A percentile compares a stretch with the other conserved stretches of the same genome.
Evolutionary conservation across 2,797 vertebrate genomes (phyloP).

Genomic region (Schizothorax lantsangensis): DNA sequence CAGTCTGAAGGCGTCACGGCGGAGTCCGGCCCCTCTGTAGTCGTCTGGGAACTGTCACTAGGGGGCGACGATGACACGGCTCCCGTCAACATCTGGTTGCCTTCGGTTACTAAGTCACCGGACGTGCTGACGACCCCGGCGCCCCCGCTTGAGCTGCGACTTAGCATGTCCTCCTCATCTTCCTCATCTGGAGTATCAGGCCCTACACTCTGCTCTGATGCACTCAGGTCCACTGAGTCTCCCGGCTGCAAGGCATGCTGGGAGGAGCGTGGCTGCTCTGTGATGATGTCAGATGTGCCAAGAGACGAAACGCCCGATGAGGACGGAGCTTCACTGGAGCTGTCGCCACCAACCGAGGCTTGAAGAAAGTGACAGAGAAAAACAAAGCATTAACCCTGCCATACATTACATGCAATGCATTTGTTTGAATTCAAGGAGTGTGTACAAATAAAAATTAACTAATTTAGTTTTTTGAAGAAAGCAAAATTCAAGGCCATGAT

Average conservation of each 20-base stretch:
- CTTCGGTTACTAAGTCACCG: constrained; percentile 73
- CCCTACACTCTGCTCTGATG: constrained; percentile 78
- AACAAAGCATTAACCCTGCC: neutral
- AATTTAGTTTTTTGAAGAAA: neutral
- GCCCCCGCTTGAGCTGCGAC: constrained; percentile 85
- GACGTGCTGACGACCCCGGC: constrained; percentile 80
- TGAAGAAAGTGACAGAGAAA: constrained; percentile 57
- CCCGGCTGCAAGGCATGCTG: constrained; percentile 91
- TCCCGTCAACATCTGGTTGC: constrained; percentile 83
- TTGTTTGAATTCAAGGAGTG: neutral
- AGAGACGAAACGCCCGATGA: constrained; percentile 80
- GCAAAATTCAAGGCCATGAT: neutral
- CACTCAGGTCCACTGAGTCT: constrained; percentile 87
- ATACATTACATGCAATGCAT: neutral
- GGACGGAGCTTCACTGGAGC: constrained; percentile 71
- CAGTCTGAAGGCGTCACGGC: constrained; percentile 96
- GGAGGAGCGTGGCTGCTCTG: constrained; percentile 93
- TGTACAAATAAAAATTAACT: neutral
- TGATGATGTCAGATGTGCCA: constrained; percentile 90
- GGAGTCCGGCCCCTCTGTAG: constrained; percentile 96
- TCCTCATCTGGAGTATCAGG: constrained; percentile 78
- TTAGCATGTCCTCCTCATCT: constrained; percentile 88
- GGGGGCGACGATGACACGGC: constrained; percentile 87
- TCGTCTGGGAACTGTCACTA: constrained; percentile 97
- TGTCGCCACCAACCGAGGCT: constrained; percentile 84